Conservation (phyloP, 2,888 invertebrate species). For the Silvanus unidentatus region DNA sequence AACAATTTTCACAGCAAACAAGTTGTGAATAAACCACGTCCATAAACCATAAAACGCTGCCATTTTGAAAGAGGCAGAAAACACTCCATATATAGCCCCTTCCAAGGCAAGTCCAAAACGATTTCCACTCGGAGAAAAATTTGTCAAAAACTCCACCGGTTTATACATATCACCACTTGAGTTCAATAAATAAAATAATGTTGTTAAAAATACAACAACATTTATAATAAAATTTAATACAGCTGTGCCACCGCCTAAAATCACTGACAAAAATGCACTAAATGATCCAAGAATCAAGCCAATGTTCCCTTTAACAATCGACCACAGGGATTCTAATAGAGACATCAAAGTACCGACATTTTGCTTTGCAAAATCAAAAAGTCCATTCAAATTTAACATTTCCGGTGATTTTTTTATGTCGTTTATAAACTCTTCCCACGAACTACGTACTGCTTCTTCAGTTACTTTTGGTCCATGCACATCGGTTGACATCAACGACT, state of each 20-base stretch:
- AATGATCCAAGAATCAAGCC: constrained; percentile 77
- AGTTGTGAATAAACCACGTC: constrained; percentile 95
- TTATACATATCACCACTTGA: constrained; percentile 83
- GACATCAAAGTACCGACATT: constrained; percentile 86
- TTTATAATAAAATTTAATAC: constrained; percentile 82
- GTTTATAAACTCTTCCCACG: constrained; percentile 65
- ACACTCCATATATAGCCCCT: constrained; percentile 87
- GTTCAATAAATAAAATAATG: constrained; percentile 90
- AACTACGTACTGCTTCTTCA: constrained; percentile 62
- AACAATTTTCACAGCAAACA: constrained; percentile 91
- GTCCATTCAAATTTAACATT: constrained; percentile 64
- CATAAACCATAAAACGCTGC: constrained; percentile 95
- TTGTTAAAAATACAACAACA: constrained; percentile 91
- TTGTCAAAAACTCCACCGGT: constrained; percentile 82
- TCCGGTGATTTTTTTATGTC: constrained; percentile 71
- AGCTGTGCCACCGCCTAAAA: constrained; percentile 86
- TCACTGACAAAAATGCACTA: constrained; percentile 79
- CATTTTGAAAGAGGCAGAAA: constrained; percentile 94
- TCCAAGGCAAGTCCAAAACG: constrained; percentile 78
- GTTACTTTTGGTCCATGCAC: constrained; percentile 68
- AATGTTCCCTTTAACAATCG: constrained; percentile 87
- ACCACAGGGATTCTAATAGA: constrained; percentile 81
- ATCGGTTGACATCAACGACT: constrained; percentile 76
- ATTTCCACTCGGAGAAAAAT: constrained; percentile 72
- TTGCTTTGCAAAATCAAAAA: constrained; percentile 78